Base-by-base conservation (phyloP, 2,888 invertebrate genomes). In the Smittia aterrima region DNA sequence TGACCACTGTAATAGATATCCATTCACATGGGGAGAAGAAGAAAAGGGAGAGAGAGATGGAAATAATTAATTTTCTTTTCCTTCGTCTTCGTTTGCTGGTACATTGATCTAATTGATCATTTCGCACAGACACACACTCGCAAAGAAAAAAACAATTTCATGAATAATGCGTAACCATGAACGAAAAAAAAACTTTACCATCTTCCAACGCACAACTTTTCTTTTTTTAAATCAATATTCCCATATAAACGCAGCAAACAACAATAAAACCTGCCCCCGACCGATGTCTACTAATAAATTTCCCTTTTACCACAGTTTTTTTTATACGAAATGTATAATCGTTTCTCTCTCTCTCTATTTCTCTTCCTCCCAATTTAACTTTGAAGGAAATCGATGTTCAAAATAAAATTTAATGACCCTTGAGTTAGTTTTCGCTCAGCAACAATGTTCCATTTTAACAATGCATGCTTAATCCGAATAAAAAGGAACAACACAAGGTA, bases 1-100 rank as follows among this genome's bases (percentile, higher is more conserved):
- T 93, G 80, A 94, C 94, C 84, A 94, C 95, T 95, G 89, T 0
- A 90, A 90, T 82, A 84, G 83, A 79, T 77, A 77, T 76, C 77
- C 77, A 75, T 62, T 20, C 64, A 75, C 25, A 66, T 11, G 16
- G 47, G n/a, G 47, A 47, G 47, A 47, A 47, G 16, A 16, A 4
- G 38, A 38, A n/a, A 38, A 13, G 47, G 47, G 47, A 47, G 47
- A 58, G 58, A 58, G 67, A 75, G 53, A 76, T 62, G 72, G 64
- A 53, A 54, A 27, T 62, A 66, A 72, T 75, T 75, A 75, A 76
- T 77, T 76, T 74, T 72, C 72, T 58, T 18, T 22, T 54, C 32
- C 25, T 53, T 22, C 11, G 38, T 47, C 53, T 47, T 53, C 18
- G 16, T 20, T 62, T 72, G 25, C 38, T 40, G 32, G 64, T 24